phyloP scores from a whole-genome alignment of 2,797 vertebrate genomes.

The Erpetoichthys calabaricus region DNA sequence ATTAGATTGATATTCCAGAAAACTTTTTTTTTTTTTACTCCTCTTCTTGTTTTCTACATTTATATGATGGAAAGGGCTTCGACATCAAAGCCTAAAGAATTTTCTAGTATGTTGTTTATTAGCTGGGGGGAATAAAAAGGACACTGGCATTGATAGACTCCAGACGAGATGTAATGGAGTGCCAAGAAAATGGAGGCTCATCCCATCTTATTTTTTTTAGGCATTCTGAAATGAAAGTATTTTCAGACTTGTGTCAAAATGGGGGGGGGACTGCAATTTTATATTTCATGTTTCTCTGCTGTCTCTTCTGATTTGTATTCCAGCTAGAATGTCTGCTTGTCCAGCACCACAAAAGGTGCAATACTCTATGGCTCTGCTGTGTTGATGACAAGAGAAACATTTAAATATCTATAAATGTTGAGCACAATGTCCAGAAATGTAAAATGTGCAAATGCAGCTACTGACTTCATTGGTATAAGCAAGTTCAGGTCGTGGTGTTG shows the following conservation, averaged over 20 bases:
- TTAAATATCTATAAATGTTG: too few relatives aligned
- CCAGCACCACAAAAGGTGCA: too few relatives aligned
- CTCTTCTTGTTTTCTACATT: slow-evolving; percentile 13
- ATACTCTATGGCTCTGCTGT: too few relatives aligned
- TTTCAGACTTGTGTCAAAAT: neutral
- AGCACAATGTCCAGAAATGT: too few relatives aligned
- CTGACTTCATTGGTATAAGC: too few relatives aligned
- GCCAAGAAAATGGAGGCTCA: neutral
- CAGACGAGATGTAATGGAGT: neutral
- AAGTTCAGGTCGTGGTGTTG: too few relatives aligned
- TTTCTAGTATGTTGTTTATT: neutral
- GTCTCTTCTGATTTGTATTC: neutral
- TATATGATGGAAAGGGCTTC: slow-evolving; percentile 1
- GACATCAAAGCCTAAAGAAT: slow-evolving; percentile 18
- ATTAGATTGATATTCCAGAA: slow-evolving; percentile 44
- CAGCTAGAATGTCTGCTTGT: too few relatives aligned
- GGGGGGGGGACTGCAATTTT: neutral
- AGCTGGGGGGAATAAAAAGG: neutral
- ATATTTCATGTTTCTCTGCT: neutral
- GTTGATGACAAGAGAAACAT: too few relatives aligned
- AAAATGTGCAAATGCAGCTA: too few relatives aligned
- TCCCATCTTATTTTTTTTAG: neutral
- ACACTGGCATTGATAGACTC: neutral
- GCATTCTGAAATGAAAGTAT: neutral
- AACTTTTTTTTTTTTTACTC: slow-evolving; percentile 31